A percentile compares a stretch with the other conserved stretches of the same genome.
These are phyloP conservation scores for Mesocentrotus franciscanus DNA, from an alignment of 53 echinoderm and acorn worm species.

Conservation along the genomic window DNA sequence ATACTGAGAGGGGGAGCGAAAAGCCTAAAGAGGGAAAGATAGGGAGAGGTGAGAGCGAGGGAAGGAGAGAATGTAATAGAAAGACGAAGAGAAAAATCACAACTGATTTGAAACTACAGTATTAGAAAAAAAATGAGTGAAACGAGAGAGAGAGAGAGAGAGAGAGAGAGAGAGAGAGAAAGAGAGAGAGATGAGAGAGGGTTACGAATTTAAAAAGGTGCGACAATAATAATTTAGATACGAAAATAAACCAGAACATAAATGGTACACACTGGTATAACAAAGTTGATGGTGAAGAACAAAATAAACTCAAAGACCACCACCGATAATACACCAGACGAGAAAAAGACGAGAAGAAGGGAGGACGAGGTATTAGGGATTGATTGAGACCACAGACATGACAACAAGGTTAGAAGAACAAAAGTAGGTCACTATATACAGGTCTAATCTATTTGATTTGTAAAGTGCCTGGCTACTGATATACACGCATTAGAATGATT, in stretches of 20 bases:
- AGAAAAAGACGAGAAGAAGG: neutral
- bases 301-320: neutral
- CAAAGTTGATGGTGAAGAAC: neutral
- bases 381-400: neutral
- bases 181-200: too few relatives aligned
- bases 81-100: too few relatives aligned
- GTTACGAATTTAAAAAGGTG: too few relatives aligned
- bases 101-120: too few relatives aligned
- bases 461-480: constrained; percentile 40
- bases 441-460: constrained; percentile 53
- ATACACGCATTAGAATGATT: constrained; percentile 51
- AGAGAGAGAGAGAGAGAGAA: neutral
- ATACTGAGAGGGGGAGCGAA: too few relatives aligned
- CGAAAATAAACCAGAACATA: too few relatives aligned
- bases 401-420: neutral
- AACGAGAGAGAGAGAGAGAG: neutral
- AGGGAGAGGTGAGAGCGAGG: neutral
- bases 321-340: neutral
- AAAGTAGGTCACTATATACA: constrained; percentile 51
- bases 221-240: too few relatives aligned
- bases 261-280: too few relatives aligned
- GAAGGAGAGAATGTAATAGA: neutral
- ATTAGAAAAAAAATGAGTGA: too few relatives aligned
- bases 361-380: neutral
- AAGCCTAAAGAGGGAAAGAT: too few relatives aligned